Evolutionary conservation across 2,888 invertebrate species (phyloP).

Genomic region (Corythucha ciliata): DNA sequence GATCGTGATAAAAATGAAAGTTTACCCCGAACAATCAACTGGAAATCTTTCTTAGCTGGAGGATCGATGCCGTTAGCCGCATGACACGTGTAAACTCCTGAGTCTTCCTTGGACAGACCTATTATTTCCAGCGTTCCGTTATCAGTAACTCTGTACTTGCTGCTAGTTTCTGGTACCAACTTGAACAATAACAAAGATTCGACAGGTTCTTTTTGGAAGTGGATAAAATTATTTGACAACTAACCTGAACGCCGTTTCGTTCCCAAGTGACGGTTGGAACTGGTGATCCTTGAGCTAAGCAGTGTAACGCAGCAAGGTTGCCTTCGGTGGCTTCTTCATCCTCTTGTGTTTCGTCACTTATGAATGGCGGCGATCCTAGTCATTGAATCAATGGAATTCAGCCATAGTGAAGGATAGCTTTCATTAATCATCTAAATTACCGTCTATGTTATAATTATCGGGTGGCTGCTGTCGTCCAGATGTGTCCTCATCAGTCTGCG

Average conservation of each 20-base stretch:
- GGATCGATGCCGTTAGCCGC: conserved; percentile 69
- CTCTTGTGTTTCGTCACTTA: conserved; percentile 39
- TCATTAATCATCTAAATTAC: not conserved
- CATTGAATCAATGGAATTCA: no score
- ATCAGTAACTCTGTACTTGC: conserved; percentile 56
- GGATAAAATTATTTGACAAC: conserved; percentile 31
- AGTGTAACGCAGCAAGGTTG: conserved; percentile 60
- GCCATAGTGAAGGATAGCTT: no score
- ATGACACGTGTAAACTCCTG: conserved; percentile 75
- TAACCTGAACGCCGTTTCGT: conserved; percentile 59
- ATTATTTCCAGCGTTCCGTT: conserved; percentile 76
- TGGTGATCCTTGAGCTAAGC: conserved; percentile 67
- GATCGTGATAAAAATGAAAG: conserved; percentile 19
- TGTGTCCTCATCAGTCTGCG: conserved; percentile 39
- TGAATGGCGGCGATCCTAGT: conserved; percentile 34
- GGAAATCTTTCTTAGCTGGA: conserved; percentile 58
- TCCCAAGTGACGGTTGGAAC: conserved; percentile 69
- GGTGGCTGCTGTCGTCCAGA: no score
- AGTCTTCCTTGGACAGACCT: conserved; percentile 66
- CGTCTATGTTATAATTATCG: not conserved
- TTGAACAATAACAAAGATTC: conserved; percentile 11
- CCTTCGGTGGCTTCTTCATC: conserved; percentile 59
- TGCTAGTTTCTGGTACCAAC: conserved; percentile 41
- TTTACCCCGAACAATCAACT: conserved; percentile 65
- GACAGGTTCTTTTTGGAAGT: not conserved